phyloP scores from a whole-genome alignment of 30 jellyfish, hydroid and myxozoan genomes.

The Pseudorhiza aurosa region DNA sequence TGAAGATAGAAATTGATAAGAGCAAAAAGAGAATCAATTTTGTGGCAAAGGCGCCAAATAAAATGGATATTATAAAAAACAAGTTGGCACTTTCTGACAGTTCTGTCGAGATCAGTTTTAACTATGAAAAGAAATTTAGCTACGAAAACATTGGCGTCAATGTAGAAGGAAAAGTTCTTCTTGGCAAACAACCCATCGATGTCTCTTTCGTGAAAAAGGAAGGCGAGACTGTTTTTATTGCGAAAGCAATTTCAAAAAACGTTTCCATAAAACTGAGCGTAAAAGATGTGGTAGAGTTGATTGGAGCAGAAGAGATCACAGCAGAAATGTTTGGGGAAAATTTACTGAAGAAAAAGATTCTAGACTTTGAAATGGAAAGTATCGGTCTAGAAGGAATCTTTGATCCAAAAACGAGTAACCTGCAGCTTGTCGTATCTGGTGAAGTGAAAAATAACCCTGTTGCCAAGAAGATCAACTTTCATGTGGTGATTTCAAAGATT shows the following conservation, averaged over 20 bases:
- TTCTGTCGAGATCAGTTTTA: background rate
- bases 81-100: background rate
- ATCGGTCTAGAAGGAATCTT: conserved; percentile 9
- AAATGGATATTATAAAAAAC: background rate
- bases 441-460: background rate
- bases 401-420: background rate
- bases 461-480: background rate
- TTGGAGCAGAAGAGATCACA: conserved; percentile 1
- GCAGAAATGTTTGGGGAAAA: conserved; percentile 14
- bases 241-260: background rate
- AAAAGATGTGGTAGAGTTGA: background rate
- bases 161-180: conserved; percentile 1
- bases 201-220: conserved; percentile 21
- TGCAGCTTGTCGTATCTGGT: conserved; percentile 15
- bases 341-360: conserved; percentile 8
- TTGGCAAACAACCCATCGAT: conserved; percentile 19
- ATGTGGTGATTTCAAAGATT: conserved; percentile 2
- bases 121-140: background rate
- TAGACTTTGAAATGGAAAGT: conserved; percentile 23
- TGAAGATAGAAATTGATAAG: conserved; percentile 13
- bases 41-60: conserved; percentile 21
- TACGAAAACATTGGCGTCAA: conserved; percentile 12
- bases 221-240: background rate
- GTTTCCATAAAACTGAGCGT: conserved; percentile 5
- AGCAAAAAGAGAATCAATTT: background rate